Base-by-base conservation (phyloP, 2,797 vertebrate genomes). In the Phrynocephalus forsythii region DNA sequence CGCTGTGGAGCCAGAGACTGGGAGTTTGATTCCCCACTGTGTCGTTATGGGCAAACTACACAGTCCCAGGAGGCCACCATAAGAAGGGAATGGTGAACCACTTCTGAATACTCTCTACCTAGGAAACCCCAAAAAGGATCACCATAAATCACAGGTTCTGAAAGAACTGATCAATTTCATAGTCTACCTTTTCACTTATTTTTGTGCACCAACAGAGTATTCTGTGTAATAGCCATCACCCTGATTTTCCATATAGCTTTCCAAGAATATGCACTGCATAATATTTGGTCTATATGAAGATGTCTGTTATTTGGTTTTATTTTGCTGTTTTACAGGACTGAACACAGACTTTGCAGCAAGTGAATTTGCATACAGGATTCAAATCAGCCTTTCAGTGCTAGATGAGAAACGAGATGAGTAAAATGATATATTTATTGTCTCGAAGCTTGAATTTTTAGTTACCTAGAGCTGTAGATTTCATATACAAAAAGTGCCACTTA, bases 401-500 rank as follows among this genome's bases (percentile, higher is more conserved):
- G 82, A 69, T 0, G 63, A 26, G 22, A 10, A 38, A 89, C 90
- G 90, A 84, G 82, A 68, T 85, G 20, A 85, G 66, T 87, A 71
- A 48, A 30, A 1, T 71, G 60, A 88, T 81, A 69, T 84, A 28
- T 87, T 87, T 92, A 75, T 85, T 68, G 60, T 30, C 83, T 87
- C 90, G 60, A 90, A 88, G 82, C 68, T 52, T 88, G 75, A 90
- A 87, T 90, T 93, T 92, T 88, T 90, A 77, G 11, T 87, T 94
- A 60, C 76, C 86, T 83, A 67, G 90, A 92, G 86, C 15, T 84
- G 76, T 56, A 79, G 48, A 82, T 91, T 91, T 87, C 69, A 88
- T 91, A 92, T 93, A 91, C 88, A 90, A 91, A 92, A 94, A 79
- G 6, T 28, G 60, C 77, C 84, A 87, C 81, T 91, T 89, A 79